Conservation (phyloP, 2,888 invertebrate genomes). For the Acanthococcus lagerstroemiae region DNA sequence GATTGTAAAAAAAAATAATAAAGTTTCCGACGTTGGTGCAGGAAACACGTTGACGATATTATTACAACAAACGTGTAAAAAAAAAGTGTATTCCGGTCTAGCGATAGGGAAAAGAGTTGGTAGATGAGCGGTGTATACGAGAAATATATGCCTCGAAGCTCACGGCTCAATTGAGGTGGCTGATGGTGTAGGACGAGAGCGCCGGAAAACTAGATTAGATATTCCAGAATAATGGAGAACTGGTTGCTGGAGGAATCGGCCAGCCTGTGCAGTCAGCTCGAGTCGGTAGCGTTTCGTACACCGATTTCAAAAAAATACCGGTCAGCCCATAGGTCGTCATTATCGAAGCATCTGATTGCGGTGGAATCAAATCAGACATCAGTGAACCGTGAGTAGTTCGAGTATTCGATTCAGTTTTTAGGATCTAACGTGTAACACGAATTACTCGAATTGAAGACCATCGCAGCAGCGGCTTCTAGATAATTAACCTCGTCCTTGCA, state of each 20-base stretch:
- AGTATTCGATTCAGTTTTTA: too few relatives aligned
- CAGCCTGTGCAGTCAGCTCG: neutral
- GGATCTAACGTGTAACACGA: too few relatives aligned
- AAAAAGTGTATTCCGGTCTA: too few relatives aligned
- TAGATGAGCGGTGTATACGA: neutral
- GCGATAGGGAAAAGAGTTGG: neutral
- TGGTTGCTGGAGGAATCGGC: slow-evolving; percentile 6
- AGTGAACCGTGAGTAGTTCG: too few relatives aligned
- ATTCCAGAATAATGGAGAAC: slow-evolving; percentile 23
- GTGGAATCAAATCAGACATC: too few relatives aligned
- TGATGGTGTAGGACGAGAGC: slow-evolving; percentile 16
- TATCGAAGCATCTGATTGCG: too few relatives aligned
- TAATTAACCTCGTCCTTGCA: too few relatives aligned
- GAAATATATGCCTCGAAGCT: slow-evolving; percentile 10
- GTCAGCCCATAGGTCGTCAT: too few relatives aligned
- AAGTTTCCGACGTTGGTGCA: neutral
- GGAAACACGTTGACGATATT: neutral
- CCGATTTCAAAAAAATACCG: neutral
- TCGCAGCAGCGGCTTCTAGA: too few relatives aligned
- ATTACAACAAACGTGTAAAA: neutral
- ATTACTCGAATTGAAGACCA: too few relatives aligned
- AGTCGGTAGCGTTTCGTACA: too few relatives aligned
- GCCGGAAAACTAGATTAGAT: slow-evolving; percentile 18
- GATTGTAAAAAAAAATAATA: neutral
- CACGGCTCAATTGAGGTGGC: slow-evolving; percentile 18